Evolutionary conservation across 1,140 invertebrate species (phyloP).

Genomic region (Drosophila ogumai): DNA sequence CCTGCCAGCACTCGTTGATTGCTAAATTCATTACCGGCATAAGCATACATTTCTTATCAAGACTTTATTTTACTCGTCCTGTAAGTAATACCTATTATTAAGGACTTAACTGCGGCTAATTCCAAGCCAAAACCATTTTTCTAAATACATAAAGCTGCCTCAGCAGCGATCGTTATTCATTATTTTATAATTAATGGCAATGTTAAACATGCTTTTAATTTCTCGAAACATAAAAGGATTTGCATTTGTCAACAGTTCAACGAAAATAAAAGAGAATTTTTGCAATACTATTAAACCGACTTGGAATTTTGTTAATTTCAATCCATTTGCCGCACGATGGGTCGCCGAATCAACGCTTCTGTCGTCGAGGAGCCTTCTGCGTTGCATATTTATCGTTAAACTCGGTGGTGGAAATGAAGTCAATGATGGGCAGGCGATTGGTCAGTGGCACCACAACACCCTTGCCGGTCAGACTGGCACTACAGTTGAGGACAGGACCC

Average conservation of each 20-base stretch:
- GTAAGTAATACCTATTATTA: no score
- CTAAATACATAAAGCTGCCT: no score
- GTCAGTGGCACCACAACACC: conserved; percentile 50
- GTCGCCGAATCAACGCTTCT: neutral
- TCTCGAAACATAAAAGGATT: neutral
- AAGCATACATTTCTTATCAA: neutral
- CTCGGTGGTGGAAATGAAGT: conserved; percentile 67
- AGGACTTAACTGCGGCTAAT: no score
- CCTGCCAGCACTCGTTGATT: conserved; percentile 15
- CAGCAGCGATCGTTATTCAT: no score
- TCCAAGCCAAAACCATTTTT: no score
- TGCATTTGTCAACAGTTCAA: neutral
- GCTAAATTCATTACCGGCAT: conserved; percentile 15
- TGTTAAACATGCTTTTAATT: neutral
- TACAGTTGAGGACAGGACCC: neutral
- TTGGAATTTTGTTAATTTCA: neutral
- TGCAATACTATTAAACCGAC: neutral
- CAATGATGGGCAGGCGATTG: conserved; percentile 64
- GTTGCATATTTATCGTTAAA: conserved; percentile 38
- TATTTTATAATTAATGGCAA: neutral
- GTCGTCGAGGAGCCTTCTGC: neutral
- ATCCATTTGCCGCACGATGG: neutral
- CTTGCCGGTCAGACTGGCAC: neutral
- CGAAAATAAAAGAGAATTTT: neutral
- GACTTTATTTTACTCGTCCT: no score